Conservation (phyloP, 1,140 invertebrate genomes). For the Tigriopus japonicus region DNA sequence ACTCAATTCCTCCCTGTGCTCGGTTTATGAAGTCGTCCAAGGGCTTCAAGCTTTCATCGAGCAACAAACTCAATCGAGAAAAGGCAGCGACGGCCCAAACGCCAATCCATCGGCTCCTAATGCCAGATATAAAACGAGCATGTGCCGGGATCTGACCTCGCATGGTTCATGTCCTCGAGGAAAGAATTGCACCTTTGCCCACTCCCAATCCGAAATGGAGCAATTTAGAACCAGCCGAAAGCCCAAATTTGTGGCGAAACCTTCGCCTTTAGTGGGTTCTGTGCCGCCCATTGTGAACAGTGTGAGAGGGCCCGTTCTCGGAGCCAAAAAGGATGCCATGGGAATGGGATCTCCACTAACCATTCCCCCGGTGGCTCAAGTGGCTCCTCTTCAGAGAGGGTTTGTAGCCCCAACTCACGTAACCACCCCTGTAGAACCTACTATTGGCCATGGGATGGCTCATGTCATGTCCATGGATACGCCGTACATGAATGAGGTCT, state of each 20-base stretch:
- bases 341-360: not conserved
- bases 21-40: constrained; percentile 57
- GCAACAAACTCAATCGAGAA: constrained; percentile 32
- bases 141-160: constrained; percentile 63
- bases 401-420: not conserved
- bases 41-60: constrained; percentile 67
- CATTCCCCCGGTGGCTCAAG: constrained; percentile 6
- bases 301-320: not conserved
- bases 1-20: constrained; percentile 47
- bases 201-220: constrained; percentile 73
- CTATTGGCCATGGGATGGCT: not conserved
- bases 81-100: constrained; percentile 1
- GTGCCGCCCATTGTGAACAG: not conserved
- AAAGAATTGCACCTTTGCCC: constrained; percentile 71
- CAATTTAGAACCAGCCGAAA: constrained; percentile 33
- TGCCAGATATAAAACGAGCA: constrained; percentile 69
- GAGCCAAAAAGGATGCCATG: not conserved
- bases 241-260: no score
- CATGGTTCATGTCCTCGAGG: constrained; percentile 62
- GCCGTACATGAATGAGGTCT: not conserved
- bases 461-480: not conserved
- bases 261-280: not conserved
- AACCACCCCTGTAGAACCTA: not conserved
- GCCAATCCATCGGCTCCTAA: not conserved
- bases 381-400: not conserved